Evolutionary conservation across 2,113 vertebrate species (phyloP).

Genomic region (Pao palembangensis): DNA sequence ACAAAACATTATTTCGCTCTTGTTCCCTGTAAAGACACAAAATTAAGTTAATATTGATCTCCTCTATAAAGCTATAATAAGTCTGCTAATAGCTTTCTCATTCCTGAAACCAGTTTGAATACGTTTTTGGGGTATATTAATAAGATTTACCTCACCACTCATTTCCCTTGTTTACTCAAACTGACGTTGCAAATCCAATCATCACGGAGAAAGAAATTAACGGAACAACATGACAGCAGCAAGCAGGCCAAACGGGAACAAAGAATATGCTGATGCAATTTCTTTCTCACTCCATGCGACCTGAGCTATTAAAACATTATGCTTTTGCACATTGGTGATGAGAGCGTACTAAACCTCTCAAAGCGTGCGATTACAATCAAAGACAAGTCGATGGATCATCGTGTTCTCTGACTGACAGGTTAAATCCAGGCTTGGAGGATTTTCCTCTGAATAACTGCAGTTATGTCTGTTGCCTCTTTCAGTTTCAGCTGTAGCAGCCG

Average conservation of each 20-base stretch:
- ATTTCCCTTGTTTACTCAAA: slow-evolving; percentile 19
- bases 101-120: not conserved
- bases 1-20: not conserved
- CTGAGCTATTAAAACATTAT: slow-evolving; percentile 5
- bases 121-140: slow-evolving; percentile 13
- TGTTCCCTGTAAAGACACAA: slow-evolving; percentile 3
- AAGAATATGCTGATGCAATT: slow-evolving; percentile 15
- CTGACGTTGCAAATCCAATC: slow-evolving; percentile 1
- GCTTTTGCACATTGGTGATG: slow-evolving; percentile 9
- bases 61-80: slow-evolving; percentile 15
- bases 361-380: slow-evolving; percentile 28
- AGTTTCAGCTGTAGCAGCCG: too few relatives aligned
- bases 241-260: not conserved
- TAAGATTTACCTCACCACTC: slow-evolving; percentile 6
- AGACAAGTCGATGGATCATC: slow-evolving; percentile 13
- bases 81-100: slow-evolving; percentile 1
- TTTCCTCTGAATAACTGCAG: slow-evolving; percentile 26
- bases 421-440: slow-evolving; percentile 3
- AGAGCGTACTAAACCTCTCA: slow-evolving; percentile 4
- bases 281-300: slow-evolving; percentile 12
- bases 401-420: slow-evolving; percentile 20
- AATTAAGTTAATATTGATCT: slow-evolving; percentile 21
- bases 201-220: slow-evolving; percentile 1
- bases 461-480: slow-evolving; percentile 16
- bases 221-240: not conserved